Base-by-base conservation (phyloP, 2,888 invertebrate genomes). In the Coenonympha glycerion region DNA sequence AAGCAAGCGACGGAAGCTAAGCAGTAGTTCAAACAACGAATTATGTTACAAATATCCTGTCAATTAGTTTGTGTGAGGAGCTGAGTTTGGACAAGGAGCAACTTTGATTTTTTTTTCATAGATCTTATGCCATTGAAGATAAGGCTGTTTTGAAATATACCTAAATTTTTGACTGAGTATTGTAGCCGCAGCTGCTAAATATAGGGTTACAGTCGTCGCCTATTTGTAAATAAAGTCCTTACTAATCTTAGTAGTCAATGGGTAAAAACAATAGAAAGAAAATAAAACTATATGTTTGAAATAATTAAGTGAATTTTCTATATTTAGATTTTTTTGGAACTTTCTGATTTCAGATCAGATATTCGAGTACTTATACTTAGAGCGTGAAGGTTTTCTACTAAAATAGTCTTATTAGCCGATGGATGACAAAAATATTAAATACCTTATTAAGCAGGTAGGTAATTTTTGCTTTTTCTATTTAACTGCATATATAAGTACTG, bases 41-140 rank as follows among this genome's bases (percentile, higher is more conserved):
- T 79, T 66, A 73, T 69, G 74, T 76, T 81, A 77, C 82, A 70
- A 39, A 66, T 80, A 74, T 80, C 80, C 79, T 73, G 68, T 73
- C 78, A 75, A 76, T 78, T 76, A 73, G 68, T 50, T 44, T 66
- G 63, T 75, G 75, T 72, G 65, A 59, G 41, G 41, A 42, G 57
- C 48, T 59, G 60, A 54, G 64, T 65, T 63, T 64, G 60, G 50
- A 51, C 56, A 24, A 19, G 16, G 41, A 30, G 41, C 28, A 16
- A 16, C 22, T 30, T 19, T 13, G 18, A 30, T 18, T 41, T 18
- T 26, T 26, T 16, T 19, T 11, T n/a, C 30, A 24, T 39, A 2
- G 22, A 3, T 15, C 24, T 39, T 39, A 15, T 15, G 4, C 5
- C 9, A 6, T 13, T 22, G 1, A n/a, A 24, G 24, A 15, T 39